Conservation (phyloP, 2,888 invertebrate genomes). For the Steinernema carpocapsae region DNA sequence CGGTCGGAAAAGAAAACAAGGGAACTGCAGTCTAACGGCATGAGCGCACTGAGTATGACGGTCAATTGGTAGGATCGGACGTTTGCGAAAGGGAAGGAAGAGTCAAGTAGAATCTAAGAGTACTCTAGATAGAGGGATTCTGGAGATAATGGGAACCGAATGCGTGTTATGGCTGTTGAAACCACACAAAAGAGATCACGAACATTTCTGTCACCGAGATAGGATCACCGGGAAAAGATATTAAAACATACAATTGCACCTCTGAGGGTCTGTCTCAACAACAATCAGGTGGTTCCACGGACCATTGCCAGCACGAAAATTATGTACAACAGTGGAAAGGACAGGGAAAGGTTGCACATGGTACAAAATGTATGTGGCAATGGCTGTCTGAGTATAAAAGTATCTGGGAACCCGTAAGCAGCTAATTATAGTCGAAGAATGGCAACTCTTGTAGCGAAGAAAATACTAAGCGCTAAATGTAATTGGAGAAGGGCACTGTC, state of each 20-base stretch:
- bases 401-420: conserved; percentile 30
- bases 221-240: conserved; percentile 20
- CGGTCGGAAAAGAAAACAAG: neutral
- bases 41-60: neutral
- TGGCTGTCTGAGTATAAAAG: conserved; percentile 11
- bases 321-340: conserved; percentile 21
- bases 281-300: conserved; percentile 16
- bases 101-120: neutral
- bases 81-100: neutral
- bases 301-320: conserved; percentile 14
- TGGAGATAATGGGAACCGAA: conserved; percentile 29
- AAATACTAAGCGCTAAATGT: conserved; percentile 16
- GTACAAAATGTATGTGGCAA: conserved; percentile 1
- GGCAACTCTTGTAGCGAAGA: conserved; percentile 17
- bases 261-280: conserved; percentile 15
- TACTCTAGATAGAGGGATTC: neutral
- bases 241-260: conserved; percentile 13
- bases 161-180: conserved; percentile 16
- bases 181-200: conserved; percentile 27
- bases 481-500: conserved; percentile 5
- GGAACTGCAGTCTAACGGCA: conserved; percentile 1
- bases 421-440: conserved; percentile 14
- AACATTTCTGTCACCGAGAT: conserved; percentile 28
- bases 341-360: conserved; percentile 12
- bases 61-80: neutral